Evolutionary conservation across 2,113 vertebrate species (phyloP).

Genomic region (Poecile atricapillus): DNA sequence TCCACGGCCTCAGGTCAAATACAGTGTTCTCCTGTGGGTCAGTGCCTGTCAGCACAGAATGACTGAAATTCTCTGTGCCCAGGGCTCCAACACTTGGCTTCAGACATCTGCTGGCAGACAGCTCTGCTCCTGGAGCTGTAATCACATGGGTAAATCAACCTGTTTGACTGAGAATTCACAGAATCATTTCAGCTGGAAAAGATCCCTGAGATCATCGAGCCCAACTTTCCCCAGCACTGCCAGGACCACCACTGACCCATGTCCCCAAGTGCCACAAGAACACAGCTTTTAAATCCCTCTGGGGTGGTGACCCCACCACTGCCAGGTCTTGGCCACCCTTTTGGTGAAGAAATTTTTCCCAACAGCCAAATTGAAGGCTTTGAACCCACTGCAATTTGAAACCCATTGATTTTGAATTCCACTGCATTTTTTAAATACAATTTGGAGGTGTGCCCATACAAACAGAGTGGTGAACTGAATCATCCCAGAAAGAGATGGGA

Average conservation of each 20-base stretch:
- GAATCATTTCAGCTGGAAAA: neutral
- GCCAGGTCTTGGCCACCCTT: neutral
- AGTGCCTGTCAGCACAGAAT: too few relatives aligned
- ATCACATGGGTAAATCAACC: neutral
- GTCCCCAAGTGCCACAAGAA: neutral
- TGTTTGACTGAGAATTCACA: neutral
- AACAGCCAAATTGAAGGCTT: neutral
- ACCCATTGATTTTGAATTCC: neutral
- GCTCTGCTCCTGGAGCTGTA: neutral
- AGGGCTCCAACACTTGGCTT: neutral
- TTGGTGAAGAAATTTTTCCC: neutral
- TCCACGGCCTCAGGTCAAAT: too few relatives aligned
- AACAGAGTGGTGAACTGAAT: neutral
- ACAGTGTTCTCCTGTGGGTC: too few relatives aligned
- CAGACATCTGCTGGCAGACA: neutral
- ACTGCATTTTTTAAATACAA: neutral
- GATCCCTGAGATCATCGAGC: accelerated
- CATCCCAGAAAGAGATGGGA: neutral
- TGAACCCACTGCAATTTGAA: neutral
- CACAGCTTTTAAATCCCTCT: neutral
- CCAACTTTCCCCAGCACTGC: neutral
- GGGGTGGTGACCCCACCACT: neutral
- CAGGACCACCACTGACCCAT: neutral
- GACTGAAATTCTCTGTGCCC: too few relatives aligned
- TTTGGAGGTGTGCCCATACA: neutral